Evolutionary conservation across 2,113 vertebrate species (phyloP), one percentile per base, ranked within the genome.

Genomic region (Hippocampus mohnikei): DNA sequence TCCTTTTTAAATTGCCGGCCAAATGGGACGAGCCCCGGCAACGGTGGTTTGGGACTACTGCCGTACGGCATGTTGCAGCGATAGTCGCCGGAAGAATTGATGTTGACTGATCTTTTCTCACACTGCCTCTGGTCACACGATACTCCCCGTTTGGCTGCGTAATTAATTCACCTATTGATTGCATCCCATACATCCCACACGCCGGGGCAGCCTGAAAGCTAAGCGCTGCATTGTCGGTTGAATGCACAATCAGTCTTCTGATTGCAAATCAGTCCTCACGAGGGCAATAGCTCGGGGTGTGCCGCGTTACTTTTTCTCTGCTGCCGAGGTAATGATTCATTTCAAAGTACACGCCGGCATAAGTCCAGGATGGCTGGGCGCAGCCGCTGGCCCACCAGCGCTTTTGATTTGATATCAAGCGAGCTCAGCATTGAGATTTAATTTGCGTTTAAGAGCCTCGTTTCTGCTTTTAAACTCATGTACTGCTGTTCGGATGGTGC

Each of bases 101-200:
- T 78, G 16, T 48, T 13, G 48, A 65, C 79, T 61, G 73, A 72
- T 84, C 72, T 74, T 76, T 85, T 87, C 81, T 81, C 84, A 75
- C 73, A 75, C 81, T 83, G 75, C 82, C 78, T 80, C 65, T 33
- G 77, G 60, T 60, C 67, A 64, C 67, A 60, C 72, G 74, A 69
- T 84, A 82, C 67, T 84, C 83, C 82, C 33, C 81, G 78, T 79
- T 88, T 70, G 80, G 73, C 73, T 48, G 83, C 29, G 78, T 91
- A 90, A 91, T 92, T 88, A 84, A 91, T 92, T 85, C 84, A 88
- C 88, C 85, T 84, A 89, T 91, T 90, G 89, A 91, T 91, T 83
- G 81, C 76, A 70, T 90, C 63, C n/a, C 12, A 18, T 46, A 81
- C 82, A 85, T 88, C 80, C 83, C 85, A 84, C 80, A 75, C 88